Conservation (phyloP, 1,140 invertebrate species). For the Orchesella cincta region DNA sequence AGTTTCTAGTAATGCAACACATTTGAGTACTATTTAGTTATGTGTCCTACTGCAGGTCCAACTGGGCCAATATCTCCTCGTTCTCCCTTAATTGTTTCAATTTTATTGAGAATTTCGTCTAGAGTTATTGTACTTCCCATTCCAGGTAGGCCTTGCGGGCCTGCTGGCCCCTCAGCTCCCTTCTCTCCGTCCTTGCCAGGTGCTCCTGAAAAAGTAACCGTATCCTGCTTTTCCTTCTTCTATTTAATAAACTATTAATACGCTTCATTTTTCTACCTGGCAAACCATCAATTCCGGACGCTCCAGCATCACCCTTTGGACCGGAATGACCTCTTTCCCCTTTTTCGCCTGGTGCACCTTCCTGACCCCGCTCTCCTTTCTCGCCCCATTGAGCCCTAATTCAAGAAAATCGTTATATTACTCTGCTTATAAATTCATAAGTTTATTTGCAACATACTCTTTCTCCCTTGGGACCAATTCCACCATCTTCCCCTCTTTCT, state of each 20-base stretch:
- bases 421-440: too few relatives aligned
- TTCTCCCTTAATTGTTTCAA: constrained; percentile 34
- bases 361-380: constrained; percentile 46
- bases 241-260: too few relatives aligned
- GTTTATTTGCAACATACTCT: too few relatives aligned
- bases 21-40: too few relatives aligned
- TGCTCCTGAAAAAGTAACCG: too few relatives aligned
- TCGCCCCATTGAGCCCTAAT: constrained; percentile 45
- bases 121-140: constrained; percentile 27
- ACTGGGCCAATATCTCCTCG: not conserved
- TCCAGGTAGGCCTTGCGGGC: constrained; percentile 64
- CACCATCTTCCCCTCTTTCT: constrained; percentile 67
- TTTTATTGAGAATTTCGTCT: constrained; percentile 46
- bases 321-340: constrained; percentile 64
- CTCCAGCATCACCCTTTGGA: constrained; percentile 61
- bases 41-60: not conserved
- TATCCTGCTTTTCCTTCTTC: too few relatives aligned
- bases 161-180: constrained; percentile 71
- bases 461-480: constrained; percentile 69
- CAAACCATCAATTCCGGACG: constrained; percentile 62
- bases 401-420: too few relatives aligned
- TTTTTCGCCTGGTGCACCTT: constrained; percentile 71
- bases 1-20: too few relatives aligned
- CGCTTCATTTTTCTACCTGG: too few relatives aligned
- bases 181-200: constrained; percentile 49